Evolutionary conservation across 2,113 vertebrate species (phyloP).

Genomic region (Rutilus rutilus): DNA sequence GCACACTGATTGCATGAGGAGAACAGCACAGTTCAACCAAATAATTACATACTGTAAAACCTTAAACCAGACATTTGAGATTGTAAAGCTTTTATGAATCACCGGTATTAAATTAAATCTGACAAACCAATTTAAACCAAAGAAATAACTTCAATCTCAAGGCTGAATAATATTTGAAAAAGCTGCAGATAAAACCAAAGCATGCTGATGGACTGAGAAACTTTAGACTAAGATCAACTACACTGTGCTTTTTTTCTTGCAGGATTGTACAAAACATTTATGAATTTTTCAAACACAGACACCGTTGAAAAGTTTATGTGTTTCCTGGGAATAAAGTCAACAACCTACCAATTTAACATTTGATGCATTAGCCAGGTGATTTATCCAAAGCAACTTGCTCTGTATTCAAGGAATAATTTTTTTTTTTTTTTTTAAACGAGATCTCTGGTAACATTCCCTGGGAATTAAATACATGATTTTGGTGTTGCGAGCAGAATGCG

Average conservation of each 20-base stretch:
- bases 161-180: background rate
- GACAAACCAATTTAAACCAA: background rate
- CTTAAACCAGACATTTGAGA: background rate
- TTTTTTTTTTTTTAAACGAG: background rate
- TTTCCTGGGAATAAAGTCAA: background rate
- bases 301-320: background rate
- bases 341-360: background rate
- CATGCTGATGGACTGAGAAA: background rate
- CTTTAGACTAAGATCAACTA: background rate
- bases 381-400: background rate
- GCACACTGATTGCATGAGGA: constrained; percentile 61
- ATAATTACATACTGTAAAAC: background rate
- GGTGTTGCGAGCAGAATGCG: background rate
- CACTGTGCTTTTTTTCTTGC: background rate
- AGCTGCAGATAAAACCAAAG: background rate
- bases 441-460: background rate
- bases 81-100: background rate
- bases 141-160: background rate
- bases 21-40: background rate
- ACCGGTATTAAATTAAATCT: background rate
- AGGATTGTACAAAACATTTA: background rate
- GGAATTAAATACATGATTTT: background rate
- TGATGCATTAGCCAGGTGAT: background rate
- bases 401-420: background rate
- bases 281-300: background rate